Conservation (phyloP, 2,113 vertebrate species). For the Phrynosoma blainvillii region DNA sequence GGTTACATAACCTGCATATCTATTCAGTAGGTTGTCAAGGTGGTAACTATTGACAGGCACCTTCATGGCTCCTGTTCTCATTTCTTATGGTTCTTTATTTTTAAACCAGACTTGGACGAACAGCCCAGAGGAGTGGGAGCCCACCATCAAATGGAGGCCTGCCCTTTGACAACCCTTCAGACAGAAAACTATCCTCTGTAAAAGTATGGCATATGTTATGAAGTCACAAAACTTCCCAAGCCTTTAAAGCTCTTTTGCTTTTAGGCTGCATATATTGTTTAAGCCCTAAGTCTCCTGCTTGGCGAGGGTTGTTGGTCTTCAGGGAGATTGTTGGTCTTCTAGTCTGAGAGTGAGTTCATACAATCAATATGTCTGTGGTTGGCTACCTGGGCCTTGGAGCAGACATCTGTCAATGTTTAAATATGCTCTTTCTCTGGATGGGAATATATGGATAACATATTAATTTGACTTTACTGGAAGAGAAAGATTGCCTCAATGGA, state of each 20-base stretch:
- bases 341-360: slow-evolving; percentile 9
- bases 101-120: not conserved
- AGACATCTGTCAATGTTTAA: slow-evolving; percentile 31
- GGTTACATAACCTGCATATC: not conserved
- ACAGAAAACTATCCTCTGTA: not conserved
- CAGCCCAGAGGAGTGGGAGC: not conserved
- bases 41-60: not conserved
- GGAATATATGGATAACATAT: not conserved
- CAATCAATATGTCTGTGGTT: slow-evolving; percentile 28
- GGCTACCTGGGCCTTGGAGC: not conserved
- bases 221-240: not conserved
- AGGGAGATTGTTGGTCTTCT: not conserved
- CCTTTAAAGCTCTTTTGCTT: not conserved
- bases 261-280: not conserved
- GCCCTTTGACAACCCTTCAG: not conserved
- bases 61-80: not conserved
- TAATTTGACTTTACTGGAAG: slow-evolving; percentile 24
- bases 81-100: not conserved
- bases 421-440: slow-evolving; percentile 3
- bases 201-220: not conserved
- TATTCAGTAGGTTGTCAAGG: not conserved
- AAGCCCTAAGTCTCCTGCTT: not conserved
- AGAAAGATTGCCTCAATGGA: not conserved
- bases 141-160: not conserved
- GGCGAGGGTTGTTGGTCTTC: not conserved